A percentile compares a stretch with the other conserved stretches of the same genome.
Conservation (phyloP, 2,888 invertebrate species). For the Phortica okadai region DNA sequence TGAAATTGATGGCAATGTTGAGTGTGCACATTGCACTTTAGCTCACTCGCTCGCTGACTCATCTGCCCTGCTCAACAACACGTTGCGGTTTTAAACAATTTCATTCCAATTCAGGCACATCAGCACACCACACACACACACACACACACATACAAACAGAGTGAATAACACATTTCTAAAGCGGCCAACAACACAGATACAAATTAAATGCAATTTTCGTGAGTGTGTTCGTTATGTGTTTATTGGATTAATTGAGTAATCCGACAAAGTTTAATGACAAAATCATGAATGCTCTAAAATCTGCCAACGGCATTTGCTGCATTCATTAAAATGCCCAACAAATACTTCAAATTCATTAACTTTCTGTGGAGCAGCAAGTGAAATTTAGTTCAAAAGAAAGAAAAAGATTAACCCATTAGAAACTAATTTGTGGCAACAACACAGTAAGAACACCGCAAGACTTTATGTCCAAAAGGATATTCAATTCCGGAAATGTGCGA, state of each 20-base stretch:
- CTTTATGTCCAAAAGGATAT: background rate
- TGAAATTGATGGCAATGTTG: background rate
- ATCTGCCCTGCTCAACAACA: background rate
- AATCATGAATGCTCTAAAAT: background rate
- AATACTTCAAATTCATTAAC: background rate
- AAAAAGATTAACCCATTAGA: background rate
- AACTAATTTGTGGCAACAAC: background rate
- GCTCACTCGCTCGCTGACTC: background rate
- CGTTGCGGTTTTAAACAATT: slow-evolving; percentile 7
- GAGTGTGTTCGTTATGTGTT: background rate
- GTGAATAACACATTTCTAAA: too few species aligned
- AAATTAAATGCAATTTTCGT: slow-evolving; percentile 10
- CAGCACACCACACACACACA: background rate
- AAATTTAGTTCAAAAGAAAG: background rate
- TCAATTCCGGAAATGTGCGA: background rate
- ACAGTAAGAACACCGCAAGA: background rate
- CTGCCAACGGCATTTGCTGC: background rate
- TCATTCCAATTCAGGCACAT: background rate
- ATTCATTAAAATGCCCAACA: background rate
- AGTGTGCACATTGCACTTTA: background rate
- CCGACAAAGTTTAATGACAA: background rate
- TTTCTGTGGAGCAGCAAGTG: background rate
- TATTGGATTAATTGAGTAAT: slow-evolving; percentile 14
- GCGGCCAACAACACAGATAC: background rate
- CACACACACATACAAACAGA: background rate